Conservation (phyloP, 2,113 vertebrate species). For the Glaucidium brasilianum region DNA sequence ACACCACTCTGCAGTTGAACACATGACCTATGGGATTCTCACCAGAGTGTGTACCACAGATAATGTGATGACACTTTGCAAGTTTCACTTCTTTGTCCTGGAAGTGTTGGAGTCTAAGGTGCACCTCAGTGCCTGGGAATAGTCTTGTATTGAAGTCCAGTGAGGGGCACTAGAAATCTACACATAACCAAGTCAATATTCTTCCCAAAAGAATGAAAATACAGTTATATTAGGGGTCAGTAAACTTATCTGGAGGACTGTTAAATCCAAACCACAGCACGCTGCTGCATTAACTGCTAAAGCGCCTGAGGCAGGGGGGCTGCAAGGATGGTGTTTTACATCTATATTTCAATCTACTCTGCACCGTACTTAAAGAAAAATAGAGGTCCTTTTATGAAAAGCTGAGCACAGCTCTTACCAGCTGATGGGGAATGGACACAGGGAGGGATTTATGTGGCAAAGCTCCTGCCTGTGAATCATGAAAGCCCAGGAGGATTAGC, state of each 20-base stretch:
- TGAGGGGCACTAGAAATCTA: background rate
- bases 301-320: accelerated
- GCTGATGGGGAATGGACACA: background rate
- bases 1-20: background rate
- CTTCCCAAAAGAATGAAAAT: background rate
- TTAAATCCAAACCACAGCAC: background rate
- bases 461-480: background rate
- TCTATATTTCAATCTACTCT: background rate
- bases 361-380: background rate
- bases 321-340: background rate
- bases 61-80: background rate
- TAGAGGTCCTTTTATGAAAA: background rate
- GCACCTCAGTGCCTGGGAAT: background rate
- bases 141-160: background rate
- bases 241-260: background rate
- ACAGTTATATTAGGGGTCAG: background rate
- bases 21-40: background rate
- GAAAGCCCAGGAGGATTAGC: background rate
- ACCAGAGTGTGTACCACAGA: background rate
- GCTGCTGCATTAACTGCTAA: background rate
- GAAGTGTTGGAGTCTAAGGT: background rate
- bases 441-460: background rate
- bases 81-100: background rate
- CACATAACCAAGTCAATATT: background rate
- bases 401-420: background rate